Conservation (phyloP, 2,797 vertebrate genomes). For the Sebastes trivittatus region DNA sequence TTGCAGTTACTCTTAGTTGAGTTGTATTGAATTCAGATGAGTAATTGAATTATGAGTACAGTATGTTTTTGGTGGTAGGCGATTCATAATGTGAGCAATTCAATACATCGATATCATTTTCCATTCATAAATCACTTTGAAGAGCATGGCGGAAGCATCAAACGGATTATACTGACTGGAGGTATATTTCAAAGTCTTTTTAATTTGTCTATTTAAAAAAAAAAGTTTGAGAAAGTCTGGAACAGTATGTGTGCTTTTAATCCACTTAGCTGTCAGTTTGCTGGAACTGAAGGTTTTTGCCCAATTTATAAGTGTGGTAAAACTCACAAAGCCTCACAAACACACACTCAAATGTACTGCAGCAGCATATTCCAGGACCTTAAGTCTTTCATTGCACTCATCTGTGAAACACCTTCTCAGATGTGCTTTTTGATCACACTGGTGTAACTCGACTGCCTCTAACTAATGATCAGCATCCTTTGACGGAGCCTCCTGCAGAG, state of each 20-base stretch:
- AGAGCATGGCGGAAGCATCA: neutral
- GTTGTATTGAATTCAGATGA: neutral
- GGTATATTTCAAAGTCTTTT: neutral
- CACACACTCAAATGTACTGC: neutral
- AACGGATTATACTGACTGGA: neutral
- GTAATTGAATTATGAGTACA: neutral
- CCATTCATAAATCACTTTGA: neutral
- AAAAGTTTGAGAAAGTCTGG: neutral
- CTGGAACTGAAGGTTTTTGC: constrained; percentile 13
- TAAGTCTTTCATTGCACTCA: constrained; percentile 15
- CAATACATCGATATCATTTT: neutral
- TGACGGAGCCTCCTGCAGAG: neutral
- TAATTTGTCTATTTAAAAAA: neutral
- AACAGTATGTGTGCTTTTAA: neutral
- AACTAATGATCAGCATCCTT: constrained; percentile 21
- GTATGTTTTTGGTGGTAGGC: neutral
- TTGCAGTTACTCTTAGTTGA: neutral
- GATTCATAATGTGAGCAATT: neutral
- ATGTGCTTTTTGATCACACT: constrained; percentile 45
- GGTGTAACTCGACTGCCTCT: constrained; percentile 26
- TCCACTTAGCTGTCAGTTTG: constrained; percentile 8
- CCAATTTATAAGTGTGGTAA: constrained; percentile 15
- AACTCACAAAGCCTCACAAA: constrained; percentile 1
- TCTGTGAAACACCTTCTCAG: constrained; percentile 42
- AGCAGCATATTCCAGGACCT: constrained; percentile 13